Evolutionary conservation across 2,888 invertebrate genomes (phyloP).

Genomic region (Apocheima hispidaria): DNA sequence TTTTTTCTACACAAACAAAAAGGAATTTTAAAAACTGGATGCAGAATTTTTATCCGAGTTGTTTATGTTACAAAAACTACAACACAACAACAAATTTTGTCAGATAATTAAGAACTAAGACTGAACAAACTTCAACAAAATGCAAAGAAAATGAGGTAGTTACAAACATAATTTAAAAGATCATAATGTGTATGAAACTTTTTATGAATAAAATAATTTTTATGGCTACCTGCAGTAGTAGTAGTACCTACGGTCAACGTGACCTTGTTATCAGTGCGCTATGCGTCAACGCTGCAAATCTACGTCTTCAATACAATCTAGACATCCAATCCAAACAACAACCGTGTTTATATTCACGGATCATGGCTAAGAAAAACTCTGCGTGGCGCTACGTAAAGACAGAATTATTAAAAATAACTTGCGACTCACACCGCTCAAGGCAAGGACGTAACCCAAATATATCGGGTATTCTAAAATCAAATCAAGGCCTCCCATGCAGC

Average conservation of each 20-base stretch:
- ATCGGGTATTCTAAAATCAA: constrained; percentile 68
- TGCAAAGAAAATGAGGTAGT: no score
- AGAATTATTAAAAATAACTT: constrained; percentile 77
- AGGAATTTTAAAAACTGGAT: background rate
- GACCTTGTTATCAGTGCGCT: background rate
- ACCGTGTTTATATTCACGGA: constrained; percentile 44
- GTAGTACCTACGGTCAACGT: no score
- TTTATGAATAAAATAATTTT: background rate
- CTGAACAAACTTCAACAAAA: no score
- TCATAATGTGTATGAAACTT: no score
- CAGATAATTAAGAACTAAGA: no score
- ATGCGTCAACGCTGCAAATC: background rate
- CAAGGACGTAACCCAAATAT: constrained; percentile 78
- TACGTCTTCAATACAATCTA: constrained; percentile 19
- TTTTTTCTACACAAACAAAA: no score
- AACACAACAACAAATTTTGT: background rate
- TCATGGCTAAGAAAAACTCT: constrained; percentile 51
- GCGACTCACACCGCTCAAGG: constrained; percentile 77
- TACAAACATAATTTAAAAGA: no score
- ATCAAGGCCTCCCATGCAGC: constrained; percentile 68
- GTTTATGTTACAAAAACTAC: background rate
- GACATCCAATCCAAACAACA: constrained; percentile 22
- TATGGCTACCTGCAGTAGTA: background rate
- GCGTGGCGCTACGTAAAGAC: constrained; percentile 58
- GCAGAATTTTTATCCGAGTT: background rate